These are phyloP conservation scores for Drymonia ruficornis DNA, from an alignment of 2,888 invertebrate species.

Conservation along the genomic window DNA sequence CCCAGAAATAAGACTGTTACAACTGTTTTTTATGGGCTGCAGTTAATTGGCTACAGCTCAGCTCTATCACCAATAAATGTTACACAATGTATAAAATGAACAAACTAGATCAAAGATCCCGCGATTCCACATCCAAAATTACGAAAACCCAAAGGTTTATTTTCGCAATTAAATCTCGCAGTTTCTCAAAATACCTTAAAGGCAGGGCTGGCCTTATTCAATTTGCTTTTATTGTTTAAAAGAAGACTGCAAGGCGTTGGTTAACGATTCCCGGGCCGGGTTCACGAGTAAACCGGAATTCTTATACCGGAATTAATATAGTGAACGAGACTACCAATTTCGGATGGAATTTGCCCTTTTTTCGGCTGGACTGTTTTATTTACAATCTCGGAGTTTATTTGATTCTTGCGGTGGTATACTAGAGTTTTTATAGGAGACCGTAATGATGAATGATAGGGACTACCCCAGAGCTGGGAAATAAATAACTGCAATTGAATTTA, in stretches of 20 bases:
- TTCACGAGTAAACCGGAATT: slow-evolving; percentile 52
- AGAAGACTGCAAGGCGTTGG: slow-evolving; percentile 57
- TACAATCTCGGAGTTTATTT: slow-evolving; percentile 38
- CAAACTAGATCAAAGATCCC: no score
- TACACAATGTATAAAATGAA: no score
- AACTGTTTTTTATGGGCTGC: no score
- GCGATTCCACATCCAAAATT: slow-evolving; percentile 24
- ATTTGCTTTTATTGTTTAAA: slow-evolving; percentile 68
- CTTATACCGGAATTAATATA: slow-evolving; percentile 58
- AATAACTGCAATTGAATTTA: no score
- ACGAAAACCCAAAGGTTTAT: slow-evolving; percentile 41
- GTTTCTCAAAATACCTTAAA: slow-evolving; percentile 47
- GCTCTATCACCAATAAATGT: no score
- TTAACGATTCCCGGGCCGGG: slow-evolving; percentile 50
- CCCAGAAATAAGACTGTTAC: no score
- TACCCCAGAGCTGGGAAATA: no score
- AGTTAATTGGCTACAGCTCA: no score
- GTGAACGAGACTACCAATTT: slow-evolving; percentile 53
- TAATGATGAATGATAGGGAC: no score
- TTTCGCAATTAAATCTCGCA: slow-evolving; percentile 52
- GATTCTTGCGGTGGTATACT: slow-evolving; percentile 19
- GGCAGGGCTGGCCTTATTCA: slow-evolving; percentile 55
- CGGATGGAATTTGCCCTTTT: slow-evolving; percentile 42
- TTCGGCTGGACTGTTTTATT: slow-evolving; percentile 37
- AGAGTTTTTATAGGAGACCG: no score